phyloP scores from a whole-genome alignment of 1,140 invertebrate species.

The Scaptodrosophila lebanonensis region DNA sequence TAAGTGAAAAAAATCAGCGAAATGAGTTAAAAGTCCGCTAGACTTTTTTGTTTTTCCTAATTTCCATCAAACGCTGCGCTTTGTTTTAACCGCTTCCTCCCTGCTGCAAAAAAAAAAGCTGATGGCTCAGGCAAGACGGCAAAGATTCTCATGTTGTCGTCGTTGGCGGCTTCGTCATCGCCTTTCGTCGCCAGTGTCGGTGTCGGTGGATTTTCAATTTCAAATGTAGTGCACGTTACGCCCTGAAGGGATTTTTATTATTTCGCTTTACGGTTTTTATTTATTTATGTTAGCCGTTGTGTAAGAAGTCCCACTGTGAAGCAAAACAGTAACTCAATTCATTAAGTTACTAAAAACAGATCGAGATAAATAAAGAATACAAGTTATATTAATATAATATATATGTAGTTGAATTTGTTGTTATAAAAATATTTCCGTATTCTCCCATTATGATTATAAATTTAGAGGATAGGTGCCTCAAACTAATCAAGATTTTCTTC shows the following conservation, averaged over 20 bases:
- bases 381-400: too few relatives aligned
- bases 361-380: too few relatives aligned
- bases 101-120: conserved; percentile 18
- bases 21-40: too few relatives aligned
- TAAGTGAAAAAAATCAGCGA: too few relatives aligned
- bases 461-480: too few relatives aligned
- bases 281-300: conserved; percentile 49
- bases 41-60: conserved; percentile 48
- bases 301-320: conserved; percentile 31
- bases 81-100: conserved; percentile 6
- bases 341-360: too few relatives aligned
- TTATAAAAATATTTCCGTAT: too few relatives aligned
- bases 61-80: conserved; percentile 71
- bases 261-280: conserved; percentile 57
- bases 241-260: conserved; percentile 71
- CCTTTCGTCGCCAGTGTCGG: conserved; percentile 26
- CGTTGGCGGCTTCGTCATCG: conserved; percentile 39
- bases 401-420: too few relatives aligned
- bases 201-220: conserved; percentile 73
- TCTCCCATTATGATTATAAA: too few relatives aligned
- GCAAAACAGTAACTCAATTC: not conserved
- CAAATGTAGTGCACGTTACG: conserved; percentile 75
- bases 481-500: too few relatives aligned
- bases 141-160: conserved; percentile 71
- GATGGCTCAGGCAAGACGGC: conserved; percentile 34